Conservation (phyloP, 2,113 vertebrate genomes). For the Paedocypris sp. region DNA sequence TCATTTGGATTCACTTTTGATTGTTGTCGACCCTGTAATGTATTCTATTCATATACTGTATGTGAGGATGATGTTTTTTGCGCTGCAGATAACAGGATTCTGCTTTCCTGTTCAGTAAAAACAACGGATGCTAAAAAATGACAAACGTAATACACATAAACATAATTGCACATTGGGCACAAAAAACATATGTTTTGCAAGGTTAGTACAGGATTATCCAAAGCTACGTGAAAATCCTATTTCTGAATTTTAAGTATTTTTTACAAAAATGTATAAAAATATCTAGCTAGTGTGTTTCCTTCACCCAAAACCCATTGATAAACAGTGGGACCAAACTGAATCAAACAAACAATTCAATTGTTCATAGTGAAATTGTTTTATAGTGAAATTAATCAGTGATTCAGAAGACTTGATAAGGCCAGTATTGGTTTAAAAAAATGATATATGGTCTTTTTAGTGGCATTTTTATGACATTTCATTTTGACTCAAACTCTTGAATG, state of each 20-base stretch:
- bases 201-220: neutral
- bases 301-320: conserved; percentile 30
- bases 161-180: neutral
- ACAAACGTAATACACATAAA: neutral
- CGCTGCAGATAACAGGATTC: conserved; percentile 15
- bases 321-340: conserved; percentile 50
- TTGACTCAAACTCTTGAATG: conserved; percentile 33
- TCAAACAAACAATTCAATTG: neutral
- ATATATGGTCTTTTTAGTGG: conserved; percentile 3
- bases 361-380: too few relatives aligned
- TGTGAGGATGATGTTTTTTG: conserved; percentile 21
- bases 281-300: conserved; percentile 11
- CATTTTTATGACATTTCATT: conserved; percentile 30
- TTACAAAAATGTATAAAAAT: too few relatives aligned
- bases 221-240: too few relatives aligned
- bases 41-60: conserved; percentile 39
- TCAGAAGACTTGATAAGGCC: conserved; percentile 5
- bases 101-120: conserved; percentile 4
- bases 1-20: conserved; percentile 35
- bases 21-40: conserved; percentile 46
- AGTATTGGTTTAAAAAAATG: conserved; percentile 9
- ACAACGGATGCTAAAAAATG: too few relatives aligned
- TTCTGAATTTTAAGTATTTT: neutral
- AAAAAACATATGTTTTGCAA: neutral
- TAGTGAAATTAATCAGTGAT: conserved; percentile 21